Evolutionary conservation across 2,888 invertebrate genomes (phyloP), one percentile per base, ranked within the genome.

Genomic region (Dasypolia templi): DNA sequence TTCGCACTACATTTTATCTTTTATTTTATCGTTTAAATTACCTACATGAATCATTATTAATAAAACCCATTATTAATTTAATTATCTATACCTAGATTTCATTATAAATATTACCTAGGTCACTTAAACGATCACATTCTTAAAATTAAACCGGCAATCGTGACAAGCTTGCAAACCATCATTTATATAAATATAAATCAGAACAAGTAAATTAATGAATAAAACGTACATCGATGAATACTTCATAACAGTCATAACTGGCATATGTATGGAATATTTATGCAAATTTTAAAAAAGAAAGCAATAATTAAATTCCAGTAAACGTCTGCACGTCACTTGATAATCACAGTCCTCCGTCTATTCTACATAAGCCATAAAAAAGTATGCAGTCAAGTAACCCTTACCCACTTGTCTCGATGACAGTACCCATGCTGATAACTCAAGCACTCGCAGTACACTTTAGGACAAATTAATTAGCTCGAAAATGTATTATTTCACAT

Each of bases 351-450:
- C 44, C 74, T 72, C 69, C 59, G 55, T 67, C 17, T 70, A 26
- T 44, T 82, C 53, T 58, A 66, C 63, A 51, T 69, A 51, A 58
- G 12, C n/a, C 14, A 32, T 53, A 71, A 81, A 81, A 72, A 64
- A 51, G 7, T 59, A 29, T n/a, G 4, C 26, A 53, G 26, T n/a
- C 19, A 58, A 39, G 46, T 64, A 78, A 79, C 65, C 75, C 94
- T 93, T 89, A 95, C 95, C 93, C 92, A 87, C 92, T 92, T 81
- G 89, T 91, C 86, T 94, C 91, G 83, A 94, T 85, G 85, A 92
- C 86, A 61, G 92, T 88, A 76, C 92, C 90, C 95, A 95, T 94
- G n/a, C n/a, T 79, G 83, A n/a, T 88, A 83, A 87, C 73, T n/a
- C n/a, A 72, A 85, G 73, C 86, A 87, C 79, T 85, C 83, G 80